Evolutionary conservation across 2,888 invertebrate species (phyloP).

Genomic region (Bibio marci): DNA sequence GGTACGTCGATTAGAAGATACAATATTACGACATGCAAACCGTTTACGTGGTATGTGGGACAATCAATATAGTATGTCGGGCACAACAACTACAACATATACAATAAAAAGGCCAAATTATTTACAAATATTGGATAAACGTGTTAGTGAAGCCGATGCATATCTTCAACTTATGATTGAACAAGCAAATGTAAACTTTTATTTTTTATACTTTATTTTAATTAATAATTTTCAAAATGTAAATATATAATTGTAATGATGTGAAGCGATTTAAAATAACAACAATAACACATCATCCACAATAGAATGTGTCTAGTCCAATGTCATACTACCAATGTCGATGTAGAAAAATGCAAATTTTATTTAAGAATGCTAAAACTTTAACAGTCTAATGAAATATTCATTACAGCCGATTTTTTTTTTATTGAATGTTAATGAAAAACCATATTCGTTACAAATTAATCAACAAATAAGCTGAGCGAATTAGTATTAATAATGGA

Average conservation of each 20-base stretch:
- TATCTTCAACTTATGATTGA: conserved; percentile 92
- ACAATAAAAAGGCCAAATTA: conserved; percentile 25
- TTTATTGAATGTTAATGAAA: too few species aligned
- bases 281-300: not conserved
- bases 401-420: too few species aligned
- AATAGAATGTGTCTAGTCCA: too few species aligned
- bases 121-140: conserved; percentile 63
- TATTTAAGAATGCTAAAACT: too few species aligned
- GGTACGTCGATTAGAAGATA: conserved; percentile 90
- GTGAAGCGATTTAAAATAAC: conserved; percentile 1
- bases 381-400: too few species aligned
- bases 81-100: conserved; percentile 12
- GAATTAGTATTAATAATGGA: too few species aligned
- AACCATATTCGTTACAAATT: too few species aligned
- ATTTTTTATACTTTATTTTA: conserved; percentile 5
- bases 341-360: too few species aligned
- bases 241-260: too few species aligned
- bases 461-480: too few species aligned
- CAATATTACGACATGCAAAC: conserved; percentile 69
- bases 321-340: too few species aligned
- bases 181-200: conserved; percentile 54
- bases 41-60: conserved; percentile 30
- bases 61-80: conserved; percentile 22
- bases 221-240: conserved; percentile 6
- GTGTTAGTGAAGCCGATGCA: conserved; percentile 88